A percentile compares a stretch with the other conserved stretches of the same genome.
phyloP scores from a whole-genome alignment of 1,140 invertebrate genomes.

The Zaprionus kolodkinae region DNA sequence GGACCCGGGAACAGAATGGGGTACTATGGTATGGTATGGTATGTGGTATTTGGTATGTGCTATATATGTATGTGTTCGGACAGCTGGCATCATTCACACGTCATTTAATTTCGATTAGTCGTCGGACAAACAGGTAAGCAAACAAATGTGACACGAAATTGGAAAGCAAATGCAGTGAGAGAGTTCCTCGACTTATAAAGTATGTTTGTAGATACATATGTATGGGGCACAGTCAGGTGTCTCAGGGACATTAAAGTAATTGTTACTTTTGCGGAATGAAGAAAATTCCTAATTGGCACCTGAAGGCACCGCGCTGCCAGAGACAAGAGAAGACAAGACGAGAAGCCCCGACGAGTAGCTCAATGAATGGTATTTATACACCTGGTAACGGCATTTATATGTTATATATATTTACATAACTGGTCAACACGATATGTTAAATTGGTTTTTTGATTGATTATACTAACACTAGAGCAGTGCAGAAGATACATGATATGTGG shows the following conservation, averaged over 20 bases:
- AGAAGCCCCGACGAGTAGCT: background rate
- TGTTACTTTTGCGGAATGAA: conserved; percentile 62
- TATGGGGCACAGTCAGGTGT: conserved; percentile 24
- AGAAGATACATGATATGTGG: conserved; percentile 1
- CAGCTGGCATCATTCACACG: conserved; percentile 80
- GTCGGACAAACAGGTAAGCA: conserved; percentile 30
- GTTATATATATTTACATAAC: conserved; percentile 7
- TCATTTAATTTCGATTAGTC: conserved; percentile 82
- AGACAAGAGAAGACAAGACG: background rate
- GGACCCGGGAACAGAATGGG: conserved; percentile 14
- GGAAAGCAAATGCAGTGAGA: conserved; percentile 22
- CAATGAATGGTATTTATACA: conserved; percentile 4
- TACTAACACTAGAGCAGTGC: background rate
- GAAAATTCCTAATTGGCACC: conserved; percentile 79
- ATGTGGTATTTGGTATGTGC: no score
- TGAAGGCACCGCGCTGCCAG: conserved; percentile 21
- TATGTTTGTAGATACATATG: no score
- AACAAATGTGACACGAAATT: conserved; percentile 54
- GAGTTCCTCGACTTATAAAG: no score
- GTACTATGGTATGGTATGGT: background rate
- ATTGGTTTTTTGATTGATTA: conserved; percentile 38
- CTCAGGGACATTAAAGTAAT: conserved; percentile 47
- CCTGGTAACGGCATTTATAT: conserved; percentile 6
- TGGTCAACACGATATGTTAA: conserved; percentile 9
- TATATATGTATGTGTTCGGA: conserved; percentile 45